Evolutionary conservation across 1,140 invertebrate species (phyloP).

Genomic region (Eupristina koningsbergeri): DNA sequence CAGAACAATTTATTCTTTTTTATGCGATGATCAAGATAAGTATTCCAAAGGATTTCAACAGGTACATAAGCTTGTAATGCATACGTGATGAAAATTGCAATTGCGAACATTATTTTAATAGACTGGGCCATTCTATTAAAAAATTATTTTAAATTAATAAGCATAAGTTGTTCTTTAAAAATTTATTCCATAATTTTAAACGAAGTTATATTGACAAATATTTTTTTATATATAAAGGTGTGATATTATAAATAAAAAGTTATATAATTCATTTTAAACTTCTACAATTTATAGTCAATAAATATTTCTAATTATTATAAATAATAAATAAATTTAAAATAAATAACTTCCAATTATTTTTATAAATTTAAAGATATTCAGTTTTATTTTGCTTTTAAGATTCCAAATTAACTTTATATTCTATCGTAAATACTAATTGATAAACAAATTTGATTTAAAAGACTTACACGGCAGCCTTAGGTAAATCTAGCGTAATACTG

Average conservation of each 20-base stretch:
- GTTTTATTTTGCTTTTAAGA: conserved; percentile 5
- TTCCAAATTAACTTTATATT: no score
- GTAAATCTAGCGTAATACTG: conserved; percentile 84
- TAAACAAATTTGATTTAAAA: conserved; percentile 44
- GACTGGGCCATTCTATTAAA: conserved; percentile 80
- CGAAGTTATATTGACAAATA: neutral
- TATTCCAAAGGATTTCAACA: conserved; percentile 90
- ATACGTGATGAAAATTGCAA: conserved; percentile 93
- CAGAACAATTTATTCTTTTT: conserved; percentile 71
- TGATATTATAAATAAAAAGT: neutral
- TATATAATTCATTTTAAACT: neutral
- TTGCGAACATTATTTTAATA: conserved; percentile 87
- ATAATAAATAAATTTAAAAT: neutral
- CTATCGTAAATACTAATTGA: conserved; percentile 28
- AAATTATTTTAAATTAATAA: neutral
- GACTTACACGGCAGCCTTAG: conserved; percentile 74
- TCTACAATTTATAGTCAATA: neutral
- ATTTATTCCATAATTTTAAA: neutral
- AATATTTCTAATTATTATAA: neutral
- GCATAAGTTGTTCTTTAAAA: conserved; percentile 25
- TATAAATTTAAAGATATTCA: conserved; percentile 19
- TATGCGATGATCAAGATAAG: conserved; percentile 77
- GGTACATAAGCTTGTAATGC: conserved; percentile 96
- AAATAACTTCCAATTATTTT: neutral
- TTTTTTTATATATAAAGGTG: neutral